These are phyloP conservation scores for Myotis yumanensis DNA, from an alignment of 2,113 vertebrate genomes.

Conservation along the genomic window DNA sequence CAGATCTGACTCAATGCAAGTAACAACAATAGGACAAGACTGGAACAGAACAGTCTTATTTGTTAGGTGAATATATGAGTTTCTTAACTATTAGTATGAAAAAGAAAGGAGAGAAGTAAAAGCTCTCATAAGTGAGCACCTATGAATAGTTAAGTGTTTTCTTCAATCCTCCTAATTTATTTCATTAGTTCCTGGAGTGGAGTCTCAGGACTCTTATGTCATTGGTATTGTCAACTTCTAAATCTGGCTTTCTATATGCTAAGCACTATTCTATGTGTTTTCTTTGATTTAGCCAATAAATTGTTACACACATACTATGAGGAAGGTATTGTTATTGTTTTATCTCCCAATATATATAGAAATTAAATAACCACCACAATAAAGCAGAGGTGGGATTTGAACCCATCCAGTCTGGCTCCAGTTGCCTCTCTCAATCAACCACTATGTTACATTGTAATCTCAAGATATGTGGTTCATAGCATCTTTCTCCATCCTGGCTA, in stretches of 20 bases:
- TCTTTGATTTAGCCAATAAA: neutral
- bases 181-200: neutral
- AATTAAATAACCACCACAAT: neutral
- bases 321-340: neutral
- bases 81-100: constrained; percentile 4
- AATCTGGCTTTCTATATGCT: neutral
- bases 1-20: neutral
- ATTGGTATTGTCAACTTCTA: constrained; percentile 14
- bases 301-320: neutral
- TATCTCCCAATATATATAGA: neutral
- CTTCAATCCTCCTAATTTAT: constrained; percentile 1
- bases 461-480: neutral
- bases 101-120: neutral
- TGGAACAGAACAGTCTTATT: neutral
- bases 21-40: neutral
- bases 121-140: neutral
- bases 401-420: neutral
- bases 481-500: neutral
- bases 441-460: neutral
- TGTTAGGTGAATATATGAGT: neutral
- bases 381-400: neutral
- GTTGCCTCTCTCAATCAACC: neutral
- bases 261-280: neutral
- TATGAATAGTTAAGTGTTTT: neutral
- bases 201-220: neutral